These are phyloP conservation scores for Pissodes strobi DNA, from an alignment of 1,140 invertebrate genomes.

Conservation along the genomic window DNA sequence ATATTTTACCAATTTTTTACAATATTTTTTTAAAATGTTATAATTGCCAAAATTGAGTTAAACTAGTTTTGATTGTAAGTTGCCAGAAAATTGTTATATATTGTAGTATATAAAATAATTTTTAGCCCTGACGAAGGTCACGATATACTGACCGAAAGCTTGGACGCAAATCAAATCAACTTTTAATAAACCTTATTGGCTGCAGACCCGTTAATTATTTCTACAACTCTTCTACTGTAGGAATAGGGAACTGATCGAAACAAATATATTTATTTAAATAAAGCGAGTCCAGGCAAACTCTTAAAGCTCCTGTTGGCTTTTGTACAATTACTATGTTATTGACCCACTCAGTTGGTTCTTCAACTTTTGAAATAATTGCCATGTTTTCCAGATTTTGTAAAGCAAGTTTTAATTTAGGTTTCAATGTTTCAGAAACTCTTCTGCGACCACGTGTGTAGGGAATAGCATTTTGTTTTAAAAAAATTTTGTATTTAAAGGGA, in stretches of 20 bases:
- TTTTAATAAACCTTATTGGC: too few relatives aligned
- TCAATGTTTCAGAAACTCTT: background rate
- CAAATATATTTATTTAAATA: slow-evolving; percentile 21
- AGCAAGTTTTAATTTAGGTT: background rate
- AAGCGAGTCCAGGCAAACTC: slow-evolving; percentile 26
- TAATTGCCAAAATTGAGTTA: too few relatives aligned
- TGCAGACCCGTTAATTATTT: too few relatives aligned
- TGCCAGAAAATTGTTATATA: too few relatives aligned
- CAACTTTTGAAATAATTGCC: slow-evolving; percentile 6
- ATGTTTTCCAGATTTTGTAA: slow-evolving; percentile 13
- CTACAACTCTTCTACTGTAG: slow-evolving; percentile 54
- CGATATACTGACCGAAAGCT: too few relatives aligned
- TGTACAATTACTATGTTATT: slow-evolving; percentile 24
- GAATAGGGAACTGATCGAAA: slow-evolving; percentile 25
- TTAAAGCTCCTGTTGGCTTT: slow-evolving; percentile 17
- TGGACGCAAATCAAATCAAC: too few relatives aligned
- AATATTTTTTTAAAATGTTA: too few relatives aligned
- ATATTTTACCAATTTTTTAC: too few relatives aligned
- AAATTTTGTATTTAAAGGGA: background rate
- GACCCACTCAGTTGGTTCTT: slow-evolving; percentile 24
- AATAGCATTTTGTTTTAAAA: background rate
- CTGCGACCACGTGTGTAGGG: too few relatives aligned
- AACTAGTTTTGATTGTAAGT: too few relatives aligned
- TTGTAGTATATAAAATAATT: too few relatives aligned
- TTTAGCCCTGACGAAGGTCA: too few relatives aligned